Percentiles rank a stretch among this genome's conserved stretches.
phyloP scores from a whole-genome alignment of 2,888 invertebrate genomes.

The Micoletzkya japonica region DNA sequence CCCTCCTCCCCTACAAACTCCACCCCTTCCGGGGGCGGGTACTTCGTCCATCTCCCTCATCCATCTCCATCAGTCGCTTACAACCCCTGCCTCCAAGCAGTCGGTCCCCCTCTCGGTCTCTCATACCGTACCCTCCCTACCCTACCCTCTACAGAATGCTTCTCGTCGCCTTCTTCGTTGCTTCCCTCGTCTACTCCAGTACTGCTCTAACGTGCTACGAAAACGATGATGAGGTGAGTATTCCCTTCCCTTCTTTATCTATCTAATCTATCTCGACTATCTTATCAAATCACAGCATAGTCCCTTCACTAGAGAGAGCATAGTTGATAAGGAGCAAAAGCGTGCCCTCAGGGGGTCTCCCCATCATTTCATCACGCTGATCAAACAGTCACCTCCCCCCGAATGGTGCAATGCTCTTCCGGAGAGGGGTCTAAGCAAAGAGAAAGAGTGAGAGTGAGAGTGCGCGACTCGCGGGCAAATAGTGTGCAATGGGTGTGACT shows the following conservation, averaged over 20 bases:
- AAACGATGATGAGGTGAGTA: conserved; percentile 33
- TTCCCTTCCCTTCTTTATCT: neutral
- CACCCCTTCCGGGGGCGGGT: too few species aligned
- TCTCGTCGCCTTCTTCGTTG: neutral
- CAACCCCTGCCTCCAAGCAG: too few species aligned
- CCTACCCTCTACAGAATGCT: neutral
- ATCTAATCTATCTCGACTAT: neutral
- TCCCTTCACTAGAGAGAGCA: neutral
- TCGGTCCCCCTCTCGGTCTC: too few species aligned
- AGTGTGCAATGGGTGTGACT: neutral
- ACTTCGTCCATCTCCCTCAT: too few species aligned
- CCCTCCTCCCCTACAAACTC: too few species aligned
- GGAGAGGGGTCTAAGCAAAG: neutral
- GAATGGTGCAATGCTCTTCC: neutral
- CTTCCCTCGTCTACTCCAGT: neutral
- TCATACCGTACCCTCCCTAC: too few species aligned
- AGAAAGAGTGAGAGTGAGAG: neutral
- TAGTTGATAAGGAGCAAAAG: too few species aligned
- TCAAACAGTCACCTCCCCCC: neutral
- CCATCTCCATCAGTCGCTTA: too few species aligned
- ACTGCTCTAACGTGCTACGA: conserved; percentile 36
- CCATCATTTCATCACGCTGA: neutral
- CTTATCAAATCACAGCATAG: neutral
- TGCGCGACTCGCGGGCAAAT: too few species aligned
- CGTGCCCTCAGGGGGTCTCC: too few species aligned